A percentile compares a stretch with the other conserved stretches of the same genome.
Conservation (phyloP, 1,140 invertebrate species). For the Branchinecta lynchi region DNA sequence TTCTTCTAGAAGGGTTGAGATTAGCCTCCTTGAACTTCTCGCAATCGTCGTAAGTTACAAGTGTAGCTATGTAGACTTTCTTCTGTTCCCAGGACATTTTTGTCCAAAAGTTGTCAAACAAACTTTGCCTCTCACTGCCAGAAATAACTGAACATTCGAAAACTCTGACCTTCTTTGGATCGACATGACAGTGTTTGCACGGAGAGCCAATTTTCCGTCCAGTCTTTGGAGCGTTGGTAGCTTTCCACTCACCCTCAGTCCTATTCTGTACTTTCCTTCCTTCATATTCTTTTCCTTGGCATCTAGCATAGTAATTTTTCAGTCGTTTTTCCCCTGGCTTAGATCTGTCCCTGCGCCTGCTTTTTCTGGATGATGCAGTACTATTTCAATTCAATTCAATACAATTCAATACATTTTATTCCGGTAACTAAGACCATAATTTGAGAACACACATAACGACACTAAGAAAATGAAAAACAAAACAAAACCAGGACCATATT, state of each 20-base stretch:
- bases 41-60: background rate
- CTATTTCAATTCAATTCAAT: too few species aligned
- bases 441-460: too few species aligned
- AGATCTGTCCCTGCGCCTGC: background rate
- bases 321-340: slow-evolving; percentile 1
- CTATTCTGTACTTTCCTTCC: background rate
- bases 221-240: background rate
- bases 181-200: background rate
- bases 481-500: too few species aligned
- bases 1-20: background rate
- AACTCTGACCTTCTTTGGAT: background rate
- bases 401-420: too few species aligned
- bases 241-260: slow-evolving; percentile 4
- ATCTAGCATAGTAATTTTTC: slow-evolving; percentile 8
- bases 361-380: background rate
- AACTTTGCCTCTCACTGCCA: background rate
- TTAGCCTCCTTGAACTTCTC: background rate
- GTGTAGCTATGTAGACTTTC: background rate
- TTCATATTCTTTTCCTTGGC: slow-evolving; percentile 3
- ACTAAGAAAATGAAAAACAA: too few species aligned
- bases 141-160: slow-evolving; percentile 2
- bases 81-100: background rate
- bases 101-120: background rate
- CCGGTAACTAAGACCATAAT: too few species aligned
- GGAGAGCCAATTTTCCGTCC: background rate